A percentile compares a stretch with the other conserved stretches of the same genome.
These are phyloP conservation scores for Brenthis hecate DNA, from an alignment of 2,888 invertebrate genomes.

Conservation along the genomic window DNA sequence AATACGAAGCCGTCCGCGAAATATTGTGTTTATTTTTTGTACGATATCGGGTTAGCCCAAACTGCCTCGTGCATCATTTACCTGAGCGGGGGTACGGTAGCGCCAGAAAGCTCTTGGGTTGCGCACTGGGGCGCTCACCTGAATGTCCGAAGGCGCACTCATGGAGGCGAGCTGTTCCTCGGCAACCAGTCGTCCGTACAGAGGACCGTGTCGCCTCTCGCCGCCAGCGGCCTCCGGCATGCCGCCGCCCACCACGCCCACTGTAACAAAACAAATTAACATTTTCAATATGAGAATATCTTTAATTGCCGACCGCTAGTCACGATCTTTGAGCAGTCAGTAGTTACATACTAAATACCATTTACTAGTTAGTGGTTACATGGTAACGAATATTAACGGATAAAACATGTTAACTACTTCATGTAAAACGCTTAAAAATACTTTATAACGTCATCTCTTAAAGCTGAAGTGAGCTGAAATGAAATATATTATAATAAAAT, in stretches of 20 bases:
- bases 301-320: neutral
- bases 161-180: constrained; percentile 90
- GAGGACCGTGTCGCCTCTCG: constrained; percentile 88
- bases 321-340: neutral
- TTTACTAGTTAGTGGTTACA: neutral
- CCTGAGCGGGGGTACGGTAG: constrained; percentile 75
- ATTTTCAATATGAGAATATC: constrained; percentile 7
- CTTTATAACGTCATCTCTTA: too few relatives aligned
- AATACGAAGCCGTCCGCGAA: neutral
- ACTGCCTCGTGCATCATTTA: constrained; percentile 81
- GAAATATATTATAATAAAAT: too few relatives aligned
- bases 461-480: too few relatives aligned
- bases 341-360: neutral
- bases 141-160: constrained; percentile 86
- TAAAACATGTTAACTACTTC: too few relatives aligned
- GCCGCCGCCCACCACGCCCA: constrained; percentile 76
- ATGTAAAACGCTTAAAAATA: too few relatives aligned
- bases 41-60: constrained; percentile 47
- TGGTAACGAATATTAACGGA: too few relatives aligned
- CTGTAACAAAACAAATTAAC: constrained; percentile 57
- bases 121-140: constrained; percentile 80
- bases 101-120: constrained; percentile 80
- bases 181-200: constrained; percentile 94
- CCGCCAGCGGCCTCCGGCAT: constrained; percentile 73
- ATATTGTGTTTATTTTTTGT: neutral